phyloP scores from a whole-genome alignment of 2,113 vertebrate species.

The Cinclus cinclus region DNA sequence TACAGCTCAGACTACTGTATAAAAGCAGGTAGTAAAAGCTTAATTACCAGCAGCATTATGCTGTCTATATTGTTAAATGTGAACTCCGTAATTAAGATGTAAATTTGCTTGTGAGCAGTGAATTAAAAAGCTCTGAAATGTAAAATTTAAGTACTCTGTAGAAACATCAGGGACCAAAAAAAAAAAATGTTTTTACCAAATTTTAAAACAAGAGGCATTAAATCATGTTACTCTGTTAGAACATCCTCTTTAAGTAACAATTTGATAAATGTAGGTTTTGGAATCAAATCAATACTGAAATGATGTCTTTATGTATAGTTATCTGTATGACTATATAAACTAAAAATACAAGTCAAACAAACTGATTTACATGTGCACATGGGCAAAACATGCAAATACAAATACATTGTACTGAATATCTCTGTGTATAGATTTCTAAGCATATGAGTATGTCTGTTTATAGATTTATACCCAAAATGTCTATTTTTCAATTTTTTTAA shows the following conservation, averaged over 20 bases:
- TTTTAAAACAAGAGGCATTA: conserved; percentile 49
- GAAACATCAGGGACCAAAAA: conserved; percentile 32
- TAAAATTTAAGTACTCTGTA: conserved; percentile 61
- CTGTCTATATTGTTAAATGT: conserved; percentile 80
- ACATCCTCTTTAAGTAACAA: conserved; percentile 20
- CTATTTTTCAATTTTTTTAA: background rate
- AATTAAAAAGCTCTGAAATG: conserved; percentile 75
- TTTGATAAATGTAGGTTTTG: conserved; percentile 35
- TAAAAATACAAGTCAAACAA: conserved; percentile 2
- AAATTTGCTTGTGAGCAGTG: conserved; percentile 76
- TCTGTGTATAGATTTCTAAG: background rate
- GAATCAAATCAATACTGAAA: conserved; percentile 37
- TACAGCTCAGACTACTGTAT: conserved; percentile 58
- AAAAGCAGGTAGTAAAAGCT: conserved; percentile 77
- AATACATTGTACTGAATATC: background rate
- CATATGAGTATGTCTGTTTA: background rate
- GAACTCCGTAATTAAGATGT: conserved; percentile 83
- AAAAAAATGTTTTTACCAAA: background rate
- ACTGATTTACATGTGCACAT: background rate
- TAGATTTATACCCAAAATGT: background rate
- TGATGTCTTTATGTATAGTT: background rate
- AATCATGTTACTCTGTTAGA: conserved; percentile 53
- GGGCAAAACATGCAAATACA: background rate
- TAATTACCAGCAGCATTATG: conserved; percentile 78
- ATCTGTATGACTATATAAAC: conserved; percentile 30